Base-by-base conservation (phyloP, 2,113 vertebrate genomes). In the Sylvilagus bachmani region DNA sequence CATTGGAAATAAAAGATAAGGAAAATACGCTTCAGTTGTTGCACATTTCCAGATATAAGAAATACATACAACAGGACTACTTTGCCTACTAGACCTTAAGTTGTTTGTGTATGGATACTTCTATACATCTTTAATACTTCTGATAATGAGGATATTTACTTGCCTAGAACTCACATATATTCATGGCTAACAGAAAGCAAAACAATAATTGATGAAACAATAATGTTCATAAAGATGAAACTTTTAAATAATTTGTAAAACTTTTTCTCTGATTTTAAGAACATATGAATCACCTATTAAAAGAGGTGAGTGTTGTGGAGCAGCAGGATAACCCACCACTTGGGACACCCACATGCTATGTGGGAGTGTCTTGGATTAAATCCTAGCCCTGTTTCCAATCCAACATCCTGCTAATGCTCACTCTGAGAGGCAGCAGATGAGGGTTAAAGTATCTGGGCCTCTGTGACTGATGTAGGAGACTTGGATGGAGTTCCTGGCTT, bases 231-330 rank as follows among this genome's bases (percentile, higher is more conserved):
- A 69, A 79, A 77, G 51, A 55, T 71, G 21, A 75, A 94, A 49
- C 27, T 77, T 91, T 97, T 55, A 89, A 89, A 36, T 70, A 89
- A 49, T 19, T 51, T 11, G 71, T 55, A 31, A 70, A 79, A 58
- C 12, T 12, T 62, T 62, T 79, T 69, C 51, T 74, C 44, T 64
- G 58, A 66, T 13, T 44, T 62, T n/a, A 88, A n/a, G 22, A 94
- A 49, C 9, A 89, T 64, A 25, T 49, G 80, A 80, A 33, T n/a
- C 73, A 90, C 27, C 27, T 55, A 49, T 69, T 49, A 70, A 81
- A 75, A 2, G 91, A 44, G 44, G 44, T 44, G 44, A 44, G 44
- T 44, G 44, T 44, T 44, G 44, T 44, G 44, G 44, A 44, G 6
- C 44, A 44, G 44, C 44, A 44, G 44, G 44, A 44, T 44, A 44